A percentile compares a stretch with the other conserved stretches of the same genome.
phyloP scores from a whole-genome alignment of 2,888 invertebrate species.

The Sesia apiformis region DNA sequence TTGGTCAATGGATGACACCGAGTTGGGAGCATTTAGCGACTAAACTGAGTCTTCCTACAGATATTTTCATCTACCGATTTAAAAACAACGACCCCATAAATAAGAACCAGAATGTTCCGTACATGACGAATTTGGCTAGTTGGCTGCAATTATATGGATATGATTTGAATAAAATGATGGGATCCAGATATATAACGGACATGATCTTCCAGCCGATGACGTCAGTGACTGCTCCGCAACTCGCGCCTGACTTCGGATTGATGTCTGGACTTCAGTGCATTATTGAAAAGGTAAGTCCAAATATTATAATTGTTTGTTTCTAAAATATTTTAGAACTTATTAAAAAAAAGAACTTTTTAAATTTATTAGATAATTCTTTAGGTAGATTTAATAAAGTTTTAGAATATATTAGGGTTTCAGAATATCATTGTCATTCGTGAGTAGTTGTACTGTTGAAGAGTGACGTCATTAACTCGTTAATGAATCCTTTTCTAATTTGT shows the following conservation, averaged over 20 bases:
- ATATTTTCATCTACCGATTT: slow-evolving; percentile 93
- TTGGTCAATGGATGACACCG: slow-evolving; percentile 97
- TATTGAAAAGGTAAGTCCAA: slow-evolving; percentile 80
- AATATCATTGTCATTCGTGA: no score
- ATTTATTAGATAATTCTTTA: no score
- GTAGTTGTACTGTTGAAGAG: no score
- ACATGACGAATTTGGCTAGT: slow-evolving; percentile 90
- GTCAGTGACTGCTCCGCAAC: slow-evolving; percentile 83
- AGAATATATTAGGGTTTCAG: no score
- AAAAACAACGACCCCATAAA: slow-evolving; percentile 94
- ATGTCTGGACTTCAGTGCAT: slow-evolving; percentile 93
- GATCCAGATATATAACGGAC: slow-evolving; percentile 85
- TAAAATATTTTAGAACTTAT: no score
- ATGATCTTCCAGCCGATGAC: slow-evolving; percentile 87
- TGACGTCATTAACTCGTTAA: no score
- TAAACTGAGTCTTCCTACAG: slow-evolving; percentile 88
- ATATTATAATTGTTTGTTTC: no score
- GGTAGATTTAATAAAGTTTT: no score
- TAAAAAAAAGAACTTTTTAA: no score
- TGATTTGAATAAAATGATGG: slow-evolving; percentile 87
- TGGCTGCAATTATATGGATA: slow-evolving; percentile 93
- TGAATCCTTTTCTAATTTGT: no score
- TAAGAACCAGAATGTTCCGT: slow-evolving; percentile 80
- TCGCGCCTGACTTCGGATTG: slow-evolving; percentile 91
- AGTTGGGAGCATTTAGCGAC: slow-evolving; percentile 92